Evolutionary conservation across 2,888 invertebrate genomes (phyloP), one percentile per base, ranked within the genome.

Genomic region (Cephalotes varians): DNA sequence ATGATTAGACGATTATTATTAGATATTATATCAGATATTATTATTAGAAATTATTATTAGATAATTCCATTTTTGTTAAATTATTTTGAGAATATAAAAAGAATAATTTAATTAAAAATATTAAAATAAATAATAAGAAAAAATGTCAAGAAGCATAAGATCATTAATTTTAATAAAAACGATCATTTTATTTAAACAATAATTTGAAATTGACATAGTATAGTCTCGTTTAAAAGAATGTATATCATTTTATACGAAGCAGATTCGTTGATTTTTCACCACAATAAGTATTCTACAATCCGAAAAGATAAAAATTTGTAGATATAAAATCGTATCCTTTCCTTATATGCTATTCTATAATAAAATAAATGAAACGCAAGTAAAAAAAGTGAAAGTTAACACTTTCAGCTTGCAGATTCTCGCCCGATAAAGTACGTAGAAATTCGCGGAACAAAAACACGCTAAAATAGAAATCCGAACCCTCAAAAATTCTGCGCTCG

Each of bases 401-500:
- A 56, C 12, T 21, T 64, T 49, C 51, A 67, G 28, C 28, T 67
- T 25, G 40, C 37, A 37, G 15, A 54, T n/a, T 67, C 10, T 51
- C 51, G 18, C 18, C 34, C 34, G 34, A 18, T 3, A 58, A 62
- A 44, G 56, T 18, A 49, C 18, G 25, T 49, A 37, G 54, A 67
- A 56, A 69, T 56, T 31, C n/a, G 10, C 31, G 18, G 31, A 21
- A 69, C 21, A 69, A 54, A 69, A 77, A 69, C 31, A 69, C 54
- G 34, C 62, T 49, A 49, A 47, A 71, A 77, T 56, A 56, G 71
- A 56, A 71, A 79, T 79, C 47, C 25, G 77, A 25, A 79, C 71
- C 77, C 56, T 71, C 34, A 47, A 79, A 79, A 79, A 79, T 56
- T 71, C 77, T 34, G 18, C 56, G 18, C 56, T 34, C 34, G 56